Conservation (phyloP, 2,888 invertebrate genomes). For the Oxyteleia sp. region DNA sequence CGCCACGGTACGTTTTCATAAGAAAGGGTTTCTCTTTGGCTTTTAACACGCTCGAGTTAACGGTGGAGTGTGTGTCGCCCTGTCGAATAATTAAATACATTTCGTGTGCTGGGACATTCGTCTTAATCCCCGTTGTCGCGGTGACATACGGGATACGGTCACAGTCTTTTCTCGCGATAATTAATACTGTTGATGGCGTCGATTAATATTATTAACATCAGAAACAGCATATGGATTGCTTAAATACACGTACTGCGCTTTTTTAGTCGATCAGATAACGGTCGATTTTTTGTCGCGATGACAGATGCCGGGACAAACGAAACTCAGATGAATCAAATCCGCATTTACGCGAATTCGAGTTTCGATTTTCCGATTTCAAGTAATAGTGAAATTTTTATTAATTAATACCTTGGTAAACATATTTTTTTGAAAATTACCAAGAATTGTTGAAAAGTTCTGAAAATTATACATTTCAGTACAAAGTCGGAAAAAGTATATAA, state of each 20-base stretch:
- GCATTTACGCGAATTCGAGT: no score
- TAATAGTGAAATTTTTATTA: no score
- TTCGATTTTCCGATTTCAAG: no score
- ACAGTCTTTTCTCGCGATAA: slow-evolving; percentile 71
- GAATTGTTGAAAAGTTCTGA: no score
- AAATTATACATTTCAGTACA: no score
- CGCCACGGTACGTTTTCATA: slow-evolving; percentile 36
- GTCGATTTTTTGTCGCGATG: slow-evolving; percentile 47
- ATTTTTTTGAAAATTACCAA: no score
- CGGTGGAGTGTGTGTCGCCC: slow-evolving; percentile 7
- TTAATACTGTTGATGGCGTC: slow-evolving; percentile 72
- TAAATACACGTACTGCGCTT: slow-evolving; percentile 42
- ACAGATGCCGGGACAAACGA: slow-evolving; percentile 50
- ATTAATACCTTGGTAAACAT: no score
- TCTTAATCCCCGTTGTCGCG: slow-evolving; percentile 65
- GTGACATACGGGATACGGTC: slow-evolving; percentile 68
- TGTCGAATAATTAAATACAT: slow-evolving; percentile 46
- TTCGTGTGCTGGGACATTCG: slow-evolving; percentile 51
- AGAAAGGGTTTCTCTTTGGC: slow-evolving; percentile 33
- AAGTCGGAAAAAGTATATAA: no score
- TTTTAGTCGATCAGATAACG: slow-evolving; percentile 58
- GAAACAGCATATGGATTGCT: slow-evolving; percentile 68
- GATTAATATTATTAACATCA: slow-evolving; percentile 73
- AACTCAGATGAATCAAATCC: slow-evolving; percentile 45
- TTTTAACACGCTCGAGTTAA: slow-evolving; percentile 48